Base-by-base conservation (phyloP, 2,797 vertebrate species). In the Periparus ater region DNA sequence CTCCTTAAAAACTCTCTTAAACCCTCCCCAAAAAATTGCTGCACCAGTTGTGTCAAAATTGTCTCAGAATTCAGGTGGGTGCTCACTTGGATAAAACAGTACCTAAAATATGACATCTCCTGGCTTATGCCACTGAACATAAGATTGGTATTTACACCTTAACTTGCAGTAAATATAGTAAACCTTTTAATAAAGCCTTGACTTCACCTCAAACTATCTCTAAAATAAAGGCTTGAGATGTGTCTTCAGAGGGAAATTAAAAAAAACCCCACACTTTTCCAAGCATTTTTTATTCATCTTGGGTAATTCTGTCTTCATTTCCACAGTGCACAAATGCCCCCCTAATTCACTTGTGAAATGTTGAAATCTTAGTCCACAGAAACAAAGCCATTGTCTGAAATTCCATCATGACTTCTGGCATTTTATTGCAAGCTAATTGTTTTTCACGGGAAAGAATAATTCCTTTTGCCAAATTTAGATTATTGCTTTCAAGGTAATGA, bases 21-120 rank as follows among this genome's bases (percentile, higher is more conserved):
- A 3, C 10, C 10, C 10, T 42, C 13, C 22, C 11, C 2, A 13
- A 65, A 65, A 78, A 80, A 14, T 0, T 34, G 1, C 17, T 77
- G 61, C 50, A 45, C 13, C 17, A 40, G 1, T 13, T 23, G 18
- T 17, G 29, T 55, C 50, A 80, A 74, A 73, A 68, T 18, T n/a
- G 15, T 65, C 62, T 83, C 48, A 48, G 42, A 25, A 61, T 78
- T 71, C 45, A 55, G 26, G 21, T 23, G 27, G 13, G 23, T 54
- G 13, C 2, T n/a, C 1, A 0, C 21, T 27, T 16, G 45, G 45
- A 73, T 62, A 25, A 73, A 83, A 36, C 6, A 36, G 9, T 3
- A 29, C 38, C 10, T 62, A 44, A 88, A 81, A 58, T 17, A 40
- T 3, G 12, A 20, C 20, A 53, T 27, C 5, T 19, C 47, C n/a